Evolutionary conservation across 2,888 invertebrate genomes (phyloP).

Genomic region (Xylota sylvarum): DNA sequence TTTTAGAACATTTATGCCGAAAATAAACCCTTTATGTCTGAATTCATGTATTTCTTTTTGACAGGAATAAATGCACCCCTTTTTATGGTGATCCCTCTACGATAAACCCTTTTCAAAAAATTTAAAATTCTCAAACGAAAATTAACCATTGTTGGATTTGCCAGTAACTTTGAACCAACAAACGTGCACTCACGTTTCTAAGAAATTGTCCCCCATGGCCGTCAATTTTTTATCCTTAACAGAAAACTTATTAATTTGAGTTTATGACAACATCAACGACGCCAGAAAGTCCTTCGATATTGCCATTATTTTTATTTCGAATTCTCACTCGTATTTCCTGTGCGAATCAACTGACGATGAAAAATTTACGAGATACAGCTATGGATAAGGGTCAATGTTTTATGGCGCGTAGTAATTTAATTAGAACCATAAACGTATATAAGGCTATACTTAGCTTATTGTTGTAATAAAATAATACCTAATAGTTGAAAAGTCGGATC

Average conservation of each 20-base stretch:
- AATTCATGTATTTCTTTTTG: too few species aligned
- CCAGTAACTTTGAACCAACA: not conserved
- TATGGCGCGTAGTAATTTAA: not conserved
- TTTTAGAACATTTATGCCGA: too few species aligned
- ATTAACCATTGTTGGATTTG: too few species aligned
- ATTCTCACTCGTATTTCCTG: not conserved
- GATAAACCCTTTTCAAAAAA: too few species aligned
- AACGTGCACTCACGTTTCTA: not conserved
- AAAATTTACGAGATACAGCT: not conserved
- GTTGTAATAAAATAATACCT: not conserved
- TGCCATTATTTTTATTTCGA: not conserved
- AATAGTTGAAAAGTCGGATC: not conserved
- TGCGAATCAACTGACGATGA: not conserved
- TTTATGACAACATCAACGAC: not conserved
- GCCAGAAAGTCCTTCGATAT: not conserved
- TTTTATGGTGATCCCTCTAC: too few species aligned
- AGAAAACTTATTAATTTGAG: not conserved
- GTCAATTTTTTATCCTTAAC: not conserved
- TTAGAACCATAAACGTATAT: conserved; percentile 3
- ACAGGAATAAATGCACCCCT: too few species aligned
- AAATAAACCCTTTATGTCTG: too few species aligned
- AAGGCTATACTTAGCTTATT: not conserved
- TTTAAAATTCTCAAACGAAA: too few species aligned
- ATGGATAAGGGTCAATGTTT: conserved; percentile 2
- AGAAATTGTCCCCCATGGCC: not conserved